Base-by-base conservation (phyloP, 1,140 invertebrate genomes). In the Parapsyche elsis region DNA sequence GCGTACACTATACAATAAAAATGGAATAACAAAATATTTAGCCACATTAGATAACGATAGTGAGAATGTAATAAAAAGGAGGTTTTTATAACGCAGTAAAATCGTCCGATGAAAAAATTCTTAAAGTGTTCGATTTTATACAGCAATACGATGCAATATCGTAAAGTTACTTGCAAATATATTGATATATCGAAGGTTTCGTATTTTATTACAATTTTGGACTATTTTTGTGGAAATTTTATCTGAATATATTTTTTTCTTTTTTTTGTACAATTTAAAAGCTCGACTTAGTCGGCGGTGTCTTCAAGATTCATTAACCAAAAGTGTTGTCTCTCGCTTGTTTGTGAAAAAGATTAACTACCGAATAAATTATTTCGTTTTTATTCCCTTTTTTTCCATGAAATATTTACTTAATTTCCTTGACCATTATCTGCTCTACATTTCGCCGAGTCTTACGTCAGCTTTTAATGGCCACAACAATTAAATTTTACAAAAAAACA, bases 261-360 rank as follows among this genome's bases (percentile, higher is more conserved):
- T 7, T 12, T 46, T 12, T 16, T 12, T 53, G 49, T 12, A 14
- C 49, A 53, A 9, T 67, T 26, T 67, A 23, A 67, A 26, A 26
- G 64, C 64, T 67, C 64, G 9, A 26, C 64, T 30, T 30, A 30
- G 24, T 5, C 9, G 14, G 24, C 24, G 64, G 24, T 30, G 64
- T 23, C 64, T 67, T 67, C 23, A 24, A 67, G 64, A 67, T 67
- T 67, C 64, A 67, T 67, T 67, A 67, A 67, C 64, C 21, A 67
- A 67, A 67, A 67, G 4, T 67, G 19, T 19, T 67, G 64, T 67
- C 64, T 67, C 64, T 67, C 24, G 64, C 24, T 67, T 67, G 64
- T 67, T 67, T 67, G 64, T 67, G 64, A 67, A 67, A 67, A 67
- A 67, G 64, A 67, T 67, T 67, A 67, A 67, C 64, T 67, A 30